A percentile compares a stretch with the other conserved stretches of the same genome.
phyloP scores from a whole-genome alignment of 2,797 vertebrate genomes.

The Bradypodion pumilum region DNA sequence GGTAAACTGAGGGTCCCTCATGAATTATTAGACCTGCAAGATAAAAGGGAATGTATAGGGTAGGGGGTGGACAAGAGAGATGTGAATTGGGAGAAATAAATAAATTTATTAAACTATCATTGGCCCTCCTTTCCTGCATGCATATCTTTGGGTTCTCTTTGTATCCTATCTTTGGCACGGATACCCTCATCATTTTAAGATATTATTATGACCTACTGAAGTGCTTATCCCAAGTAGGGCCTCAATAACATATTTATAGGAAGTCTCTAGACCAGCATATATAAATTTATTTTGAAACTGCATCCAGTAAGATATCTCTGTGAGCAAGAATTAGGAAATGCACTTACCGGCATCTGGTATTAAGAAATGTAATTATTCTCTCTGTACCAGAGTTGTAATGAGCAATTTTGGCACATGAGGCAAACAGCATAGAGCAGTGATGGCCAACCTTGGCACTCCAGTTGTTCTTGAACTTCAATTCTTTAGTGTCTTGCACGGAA shows the following conservation, averaged over 20 bases:
- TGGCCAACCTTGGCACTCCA: too few relatives aligned
- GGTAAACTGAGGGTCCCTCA: conserved; percentile 96
- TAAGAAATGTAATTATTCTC: background rate
- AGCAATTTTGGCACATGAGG: too few relatives aligned
- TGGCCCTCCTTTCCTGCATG: background rate
- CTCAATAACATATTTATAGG: background rate
- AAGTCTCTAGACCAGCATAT: background rate
- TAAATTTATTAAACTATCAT: conserved; percentile 23
- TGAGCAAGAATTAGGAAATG: background rate
- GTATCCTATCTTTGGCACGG: background rate
- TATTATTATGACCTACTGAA: too few relatives aligned
- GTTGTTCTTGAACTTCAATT: too few relatives aligned
- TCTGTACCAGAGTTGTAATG: too few relatives aligned
- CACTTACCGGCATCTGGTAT: background rate
- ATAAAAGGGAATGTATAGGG: conserved; percentile 61
- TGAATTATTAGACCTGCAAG: conserved; percentile 89
- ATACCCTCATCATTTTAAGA: background rate
- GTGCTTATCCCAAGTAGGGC: background rate
- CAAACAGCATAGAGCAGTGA: too few relatives aligned
- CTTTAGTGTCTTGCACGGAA: too few relatives aligned
- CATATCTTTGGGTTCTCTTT: background rate
- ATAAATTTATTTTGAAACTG: background rate
- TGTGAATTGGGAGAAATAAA: conserved; percentile 50
- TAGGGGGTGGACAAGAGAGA: conserved; percentile 54
- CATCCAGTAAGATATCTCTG: background rate